A percentile compares a stretch with the other conserved stretches of the same genome.
phyloP scores from a whole-genome alignment of 2,113 vertebrate genomes.

The Tragulus kanchil region DNA sequence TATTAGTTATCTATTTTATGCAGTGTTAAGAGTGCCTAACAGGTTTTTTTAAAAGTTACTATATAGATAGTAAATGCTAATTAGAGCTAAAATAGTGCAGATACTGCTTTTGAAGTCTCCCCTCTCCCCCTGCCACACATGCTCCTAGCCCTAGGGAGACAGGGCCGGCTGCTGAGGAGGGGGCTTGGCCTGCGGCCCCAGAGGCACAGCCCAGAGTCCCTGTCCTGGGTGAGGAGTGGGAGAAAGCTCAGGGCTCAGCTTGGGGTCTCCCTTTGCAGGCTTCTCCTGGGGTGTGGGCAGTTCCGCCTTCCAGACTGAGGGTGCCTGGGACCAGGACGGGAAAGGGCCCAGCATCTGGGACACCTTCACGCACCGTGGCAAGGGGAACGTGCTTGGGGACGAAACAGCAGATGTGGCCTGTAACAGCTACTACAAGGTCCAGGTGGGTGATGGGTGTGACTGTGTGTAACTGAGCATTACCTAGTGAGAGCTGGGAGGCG shows the following conservation, averaged over 20 bases:
- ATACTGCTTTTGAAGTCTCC: not conserved
- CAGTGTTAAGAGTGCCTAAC: not conserved
- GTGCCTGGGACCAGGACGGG: conserved; percentile 96
- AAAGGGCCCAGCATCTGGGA: conserved; percentile 98
- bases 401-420: conserved; percentile 93
- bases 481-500: not conserved
- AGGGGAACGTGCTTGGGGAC: conserved; percentile 89
- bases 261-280: conserved; percentile 84
- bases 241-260: not conserved
- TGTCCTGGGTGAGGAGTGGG: not conserved
- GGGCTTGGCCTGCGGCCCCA: not conserved
- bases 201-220: not conserved
- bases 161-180: not conserved
- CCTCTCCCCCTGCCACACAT: not conserved
- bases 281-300: conserved; percentile 97
- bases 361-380: conserved; percentile 90
- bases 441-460: conserved; percentile 85
- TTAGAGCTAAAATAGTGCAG: not conserved
- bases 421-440: conserved; percentile 93
- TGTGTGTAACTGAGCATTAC: not conserved
- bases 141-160: not conserved
- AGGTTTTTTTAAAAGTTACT: not conserved
- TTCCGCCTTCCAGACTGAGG: conserved; percentile 97
- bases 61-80: not conserved
- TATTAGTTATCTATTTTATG: not conserved